Conservation (phyloP, 2,888 invertebrate genomes). For the Hirudinaria manillensis region DNA sequence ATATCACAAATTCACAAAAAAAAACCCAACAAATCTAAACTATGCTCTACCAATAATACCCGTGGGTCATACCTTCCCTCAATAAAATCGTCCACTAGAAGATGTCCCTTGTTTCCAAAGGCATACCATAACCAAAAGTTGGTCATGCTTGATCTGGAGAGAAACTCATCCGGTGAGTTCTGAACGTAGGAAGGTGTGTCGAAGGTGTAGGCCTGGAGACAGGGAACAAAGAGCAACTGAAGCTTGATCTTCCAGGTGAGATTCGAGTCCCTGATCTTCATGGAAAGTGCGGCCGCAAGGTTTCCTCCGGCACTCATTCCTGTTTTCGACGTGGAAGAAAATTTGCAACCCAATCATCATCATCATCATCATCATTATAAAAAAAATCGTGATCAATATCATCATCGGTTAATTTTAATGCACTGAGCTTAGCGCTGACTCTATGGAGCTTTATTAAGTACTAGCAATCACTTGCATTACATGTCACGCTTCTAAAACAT, state of each 20-base stretch:
- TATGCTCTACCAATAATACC: not conserved
- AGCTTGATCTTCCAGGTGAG: slow-evolving; percentile 22
- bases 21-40: not conserved
- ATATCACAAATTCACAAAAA: not conserved
- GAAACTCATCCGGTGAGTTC: slow-evolving; percentile 30
- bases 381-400: no score
- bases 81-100: slow-evolving; percentile 12
- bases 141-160: slow-evolving; percentile 34
- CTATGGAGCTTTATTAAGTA: no score
- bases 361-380: no score
- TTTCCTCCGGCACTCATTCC: slow-evolving; percentile 41
- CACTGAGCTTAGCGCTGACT: no score
- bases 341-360: not conserved
- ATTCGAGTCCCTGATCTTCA: slow-evolving; percentile 36
- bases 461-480: no score
- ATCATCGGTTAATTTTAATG: no score
- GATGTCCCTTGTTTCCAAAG: slow-evolving; percentile 26
- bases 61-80: not conserved
- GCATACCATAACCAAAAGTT: slow-evolving; percentile 38
- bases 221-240: slow-evolving; percentile 39
- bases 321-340: slow-evolving; percentile 2
- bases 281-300: slow-evolving; percentile 40
- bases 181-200: slow-evolving; percentile 39
- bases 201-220: slow-evolving; percentile 35
- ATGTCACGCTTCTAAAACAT: no score